Percentiles rank a stretch among this genome's conserved stretches.
These are phyloP conservation scores for Serranus cabrilla DNA, from an alignment of 2,797 vertebrate genomes.

Conservation along the genomic window DNA sequence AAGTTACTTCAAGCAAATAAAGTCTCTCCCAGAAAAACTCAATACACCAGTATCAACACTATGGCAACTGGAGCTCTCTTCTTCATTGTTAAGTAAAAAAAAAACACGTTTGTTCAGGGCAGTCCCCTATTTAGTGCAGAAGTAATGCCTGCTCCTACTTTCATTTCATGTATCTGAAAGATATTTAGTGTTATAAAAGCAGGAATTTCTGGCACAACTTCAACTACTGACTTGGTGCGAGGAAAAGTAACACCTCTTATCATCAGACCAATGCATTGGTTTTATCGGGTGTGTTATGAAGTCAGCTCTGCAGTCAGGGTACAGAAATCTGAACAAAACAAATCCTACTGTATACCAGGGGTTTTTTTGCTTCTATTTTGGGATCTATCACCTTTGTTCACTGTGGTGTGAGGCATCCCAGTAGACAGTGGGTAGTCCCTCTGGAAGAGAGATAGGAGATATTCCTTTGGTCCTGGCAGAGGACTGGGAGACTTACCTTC, in stretches of 20 bases:
- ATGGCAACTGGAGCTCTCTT: too few relatives aligned
- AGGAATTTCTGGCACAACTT: too few relatives aligned
- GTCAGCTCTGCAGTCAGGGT: not conserved
- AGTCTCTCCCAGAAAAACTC: not conserved
- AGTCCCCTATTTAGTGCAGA: too few relatives aligned
- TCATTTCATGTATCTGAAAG: too few relatives aligned
- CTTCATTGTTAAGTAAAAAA: too few relatives aligned
- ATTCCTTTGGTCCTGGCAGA: slow-evolving; percentile 11
- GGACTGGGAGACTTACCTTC: not conserved
- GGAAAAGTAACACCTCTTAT: too few relatives aligned
- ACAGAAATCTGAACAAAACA: not conserved
- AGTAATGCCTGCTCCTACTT: too few relatives aligned
- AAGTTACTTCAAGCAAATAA: slow-evolving; percentile 11
- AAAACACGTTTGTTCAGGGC: too few relatives aligned
- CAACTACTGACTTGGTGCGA: not conserved
- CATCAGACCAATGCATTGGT: not conserved
- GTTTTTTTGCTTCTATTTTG: not conserved
- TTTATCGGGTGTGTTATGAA: not conserved
- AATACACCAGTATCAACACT: too few relatives aligned
- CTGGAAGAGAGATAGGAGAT: slow-evolving; percentile 1
- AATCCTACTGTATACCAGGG: not conserved
- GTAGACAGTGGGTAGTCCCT: not conserved
- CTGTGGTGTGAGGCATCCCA: not conserved
- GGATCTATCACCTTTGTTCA: not conserved
- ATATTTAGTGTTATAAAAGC: too few relatives aligned